A percentile compares a stretch with the other conserved stretches of the same genome.
Conservation (phyloP, 2,888 invertebrate species). For the Campopleginae sp. region DNA sequence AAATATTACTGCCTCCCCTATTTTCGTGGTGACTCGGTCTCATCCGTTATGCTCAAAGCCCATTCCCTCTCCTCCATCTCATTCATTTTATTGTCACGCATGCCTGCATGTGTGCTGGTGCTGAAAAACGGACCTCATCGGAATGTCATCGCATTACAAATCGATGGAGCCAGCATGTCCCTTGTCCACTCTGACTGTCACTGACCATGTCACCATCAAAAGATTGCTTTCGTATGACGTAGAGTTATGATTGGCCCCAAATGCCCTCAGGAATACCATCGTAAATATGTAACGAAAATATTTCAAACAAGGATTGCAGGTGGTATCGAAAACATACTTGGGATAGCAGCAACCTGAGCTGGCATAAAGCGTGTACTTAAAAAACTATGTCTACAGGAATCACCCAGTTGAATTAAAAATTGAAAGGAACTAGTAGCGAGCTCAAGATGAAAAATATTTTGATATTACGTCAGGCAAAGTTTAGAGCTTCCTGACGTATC, state of each 20-base stretch:
- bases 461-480: background rate
- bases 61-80: background rate
- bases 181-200: background rate
- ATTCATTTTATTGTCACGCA: background rate
- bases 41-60: background rate
- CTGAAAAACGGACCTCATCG: background rate
- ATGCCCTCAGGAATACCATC: background rate
- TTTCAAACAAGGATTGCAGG: background rate
- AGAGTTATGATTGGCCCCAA: background rate
- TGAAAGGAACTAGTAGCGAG: background rate
- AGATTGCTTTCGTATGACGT: background rate
- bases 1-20: constrained; percentile 1
- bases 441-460: background rate
- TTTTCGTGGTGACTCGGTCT: background rate
- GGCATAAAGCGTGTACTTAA: background rate
- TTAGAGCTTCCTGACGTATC: background rate
- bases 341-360: background rate
- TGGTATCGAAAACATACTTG: background rate
- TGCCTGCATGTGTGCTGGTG: background rate
- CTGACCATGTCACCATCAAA: background rate
- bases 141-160: background rate
- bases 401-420: constrained; percentile 4
- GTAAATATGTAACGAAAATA: background rate
- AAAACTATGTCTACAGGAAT: background rate
- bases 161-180: background rate